Evolutionary conservation across 64 coral and sea anemone species (phyloP).

Genomic region (Montipora sp.): DNA sequence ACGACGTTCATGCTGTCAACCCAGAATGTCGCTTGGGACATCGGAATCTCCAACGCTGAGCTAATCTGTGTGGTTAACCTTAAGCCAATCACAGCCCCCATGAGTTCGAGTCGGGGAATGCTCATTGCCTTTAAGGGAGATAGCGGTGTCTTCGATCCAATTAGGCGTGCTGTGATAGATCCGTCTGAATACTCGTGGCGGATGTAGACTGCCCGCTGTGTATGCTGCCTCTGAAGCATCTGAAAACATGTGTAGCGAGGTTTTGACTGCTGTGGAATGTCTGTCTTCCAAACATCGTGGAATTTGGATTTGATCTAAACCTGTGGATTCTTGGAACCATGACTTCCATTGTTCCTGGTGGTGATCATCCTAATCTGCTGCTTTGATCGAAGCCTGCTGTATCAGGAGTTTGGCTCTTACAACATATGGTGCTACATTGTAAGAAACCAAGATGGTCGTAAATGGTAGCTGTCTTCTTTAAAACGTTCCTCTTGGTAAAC

Average conservation of each 20-base stretch:
- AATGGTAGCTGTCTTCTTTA: no score
- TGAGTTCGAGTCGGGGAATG: slow-evolving; percentile 69
- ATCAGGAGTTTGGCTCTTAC: slow-evolving; percentile 50
- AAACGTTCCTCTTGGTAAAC: no score
- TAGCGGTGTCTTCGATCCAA: slow-evolving; percentile 59
- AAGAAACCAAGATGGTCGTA: slow-evolving; percentile 65
- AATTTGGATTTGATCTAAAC: slow-evolving; percentile 5
- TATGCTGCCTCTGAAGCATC: slow-evolving; percentile 65
- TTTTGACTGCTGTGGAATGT: neutral
- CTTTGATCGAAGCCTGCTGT: slow-evolving; percentile 52
- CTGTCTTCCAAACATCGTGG: slow-evolving; percentile 29
- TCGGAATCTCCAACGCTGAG: neutral
- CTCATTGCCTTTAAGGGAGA: slow-evolving; percentile 47
- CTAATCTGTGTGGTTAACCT: slow-evolving; percentile 30
- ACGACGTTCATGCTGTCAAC: slow-evolving; percentile 62
- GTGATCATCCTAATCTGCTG: slow-evolving; percentile 27
- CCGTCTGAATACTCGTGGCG: slow-evolving; percentile 33
- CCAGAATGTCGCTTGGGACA: slow-evolving; percentile 36
- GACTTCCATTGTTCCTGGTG: neutral
- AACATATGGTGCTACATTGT: slow-evolving; percentile 13
- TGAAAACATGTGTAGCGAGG: slow-evolving; percentile 30
- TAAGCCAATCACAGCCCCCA: slow-evolving; percentile 57
- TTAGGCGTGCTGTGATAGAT: neutral
- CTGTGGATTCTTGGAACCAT: slow-evolving; percentile 20
- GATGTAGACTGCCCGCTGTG: slow-evolving; percentile 50